Evolutionary conservation across 1,140 invertebrate species (phyloP), one percentile per base, ranked within the genome.

Genomic region (Tetragonula clypearis): DNA sequence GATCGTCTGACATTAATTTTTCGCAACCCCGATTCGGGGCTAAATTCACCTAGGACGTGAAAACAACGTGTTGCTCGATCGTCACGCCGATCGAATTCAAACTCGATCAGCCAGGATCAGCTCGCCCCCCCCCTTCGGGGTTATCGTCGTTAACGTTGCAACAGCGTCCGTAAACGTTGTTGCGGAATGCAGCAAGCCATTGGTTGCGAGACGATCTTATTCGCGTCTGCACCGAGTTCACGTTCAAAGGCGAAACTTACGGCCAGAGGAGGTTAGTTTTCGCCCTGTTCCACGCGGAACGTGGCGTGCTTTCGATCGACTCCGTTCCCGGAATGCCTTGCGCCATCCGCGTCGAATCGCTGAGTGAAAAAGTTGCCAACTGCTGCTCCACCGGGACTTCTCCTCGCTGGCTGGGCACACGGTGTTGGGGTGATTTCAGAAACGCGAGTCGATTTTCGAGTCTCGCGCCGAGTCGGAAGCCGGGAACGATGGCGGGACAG

Each of bases 201-300:
- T 35, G 41, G 8, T 8, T 49, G 0, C 41, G 41, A 49, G 6
- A 6, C 6, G 60, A 72, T 69, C 15, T n/a, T 35, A 60, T 30
- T 49, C 62, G 68, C 53, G 6, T 30, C 11, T 8, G 41, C 41
- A 0, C 26, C 26, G 30, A 69, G 77, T 84, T 79, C 73, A 55
- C 68, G 56, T 53, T 71, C 17, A 17, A 17, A 15, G 15, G 49
- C 69, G 41, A 71, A 84, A 79, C 82, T 79, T 49, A 49, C 75
- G 68, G 77, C 56, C 82, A 26, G 26, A 55, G 35, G 41, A 73
- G 56, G 41, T 49, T 49, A 49, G 41, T 49, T 73, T 62, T 60
- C 15, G 17, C 2, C 2, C 21, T 55, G 49, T 66, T 68, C 62
- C 49, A 30, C 30, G 41, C 6, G 35, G n/a, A 79, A 79, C 58